Percentiles rank a stretch among this genome's conserved stretches.
Conservation (phyloP, 2,888 invertebrate species). For the Blomia tropicalis region DNA sequence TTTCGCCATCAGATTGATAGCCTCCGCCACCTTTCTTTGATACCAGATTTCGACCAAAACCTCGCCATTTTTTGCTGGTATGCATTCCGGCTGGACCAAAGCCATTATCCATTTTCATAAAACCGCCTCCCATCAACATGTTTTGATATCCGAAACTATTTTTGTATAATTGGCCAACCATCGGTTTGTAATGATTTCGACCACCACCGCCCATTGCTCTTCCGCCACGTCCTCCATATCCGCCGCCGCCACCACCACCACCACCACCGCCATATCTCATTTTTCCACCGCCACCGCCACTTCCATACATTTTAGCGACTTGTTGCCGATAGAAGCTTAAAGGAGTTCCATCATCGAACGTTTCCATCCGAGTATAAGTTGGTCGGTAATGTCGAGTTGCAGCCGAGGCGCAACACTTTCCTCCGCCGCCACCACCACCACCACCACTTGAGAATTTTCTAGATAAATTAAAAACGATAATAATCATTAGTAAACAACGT, state of each 20-base stretch:
- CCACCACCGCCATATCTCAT: not conserved
- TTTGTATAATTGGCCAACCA: not conserved
- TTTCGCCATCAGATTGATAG: not conserved
- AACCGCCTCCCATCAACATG: conserved; percentile 10
- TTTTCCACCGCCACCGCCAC: not conserved
- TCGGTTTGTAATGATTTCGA: not conserved
- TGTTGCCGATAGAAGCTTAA: conserved; percentile 12
- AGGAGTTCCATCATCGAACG: conserved; percentile 15
- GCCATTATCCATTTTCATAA: not conserved
- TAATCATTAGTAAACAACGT: no score
- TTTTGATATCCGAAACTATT: conserved; percentile 8
- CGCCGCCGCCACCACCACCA: not conserved
- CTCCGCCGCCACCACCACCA: no score
- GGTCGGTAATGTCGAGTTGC: no score
- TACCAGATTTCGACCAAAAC: not conserved
- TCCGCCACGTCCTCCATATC: not conserved
- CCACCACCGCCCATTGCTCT: not conserved
- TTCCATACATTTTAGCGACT: not conserved
- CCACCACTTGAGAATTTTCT: not conserved
- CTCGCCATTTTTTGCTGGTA: conserved; percentile 15
- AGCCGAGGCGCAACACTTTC: no score
- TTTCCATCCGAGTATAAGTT: not conserved
- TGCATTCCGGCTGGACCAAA: conserved; percentile 6
- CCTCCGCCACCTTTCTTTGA: not conserved
- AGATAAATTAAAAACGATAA: not conserved